Evolutionary conservation across 1,140 invertebrate species (phyloP).

Genomic region (Liolophura sinensis): DNA sequence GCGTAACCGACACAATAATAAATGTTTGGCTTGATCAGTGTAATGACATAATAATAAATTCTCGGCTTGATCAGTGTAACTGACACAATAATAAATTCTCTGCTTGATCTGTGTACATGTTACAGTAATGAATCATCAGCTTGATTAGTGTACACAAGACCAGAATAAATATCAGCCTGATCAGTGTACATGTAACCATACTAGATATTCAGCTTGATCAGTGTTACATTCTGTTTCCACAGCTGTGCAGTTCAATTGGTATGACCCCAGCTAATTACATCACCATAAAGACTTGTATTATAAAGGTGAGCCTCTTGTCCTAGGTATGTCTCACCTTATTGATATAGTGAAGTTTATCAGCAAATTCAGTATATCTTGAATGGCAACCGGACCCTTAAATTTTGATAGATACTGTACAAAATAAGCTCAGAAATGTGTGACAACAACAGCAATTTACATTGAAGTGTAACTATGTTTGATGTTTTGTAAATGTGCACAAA

Average conservation of each 20-base stretch:
- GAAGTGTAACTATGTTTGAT: no score
- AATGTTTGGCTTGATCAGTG: no score
- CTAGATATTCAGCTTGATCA: constrained; percentile 5
- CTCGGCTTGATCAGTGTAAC: no score
- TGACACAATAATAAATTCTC: no score
- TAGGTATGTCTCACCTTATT: background rate
- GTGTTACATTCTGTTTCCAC: constrained; percentile 23
- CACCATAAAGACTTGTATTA: constrained; percentile 58
- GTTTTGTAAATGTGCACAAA: no score
- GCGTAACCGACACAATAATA: no score
- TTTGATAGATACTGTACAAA: background rate
- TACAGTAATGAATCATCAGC: constrained; percentile 2
- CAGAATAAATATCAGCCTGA: no score
- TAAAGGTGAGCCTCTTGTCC: constrained; percentile 47
- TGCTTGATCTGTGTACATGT: no score
- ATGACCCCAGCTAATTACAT: constrained; percentile 58
- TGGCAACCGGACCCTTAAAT: background rate
- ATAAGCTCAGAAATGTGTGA: background rate
- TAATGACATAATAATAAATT: no score
- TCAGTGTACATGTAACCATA: background rate
- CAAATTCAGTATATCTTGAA: background rate
- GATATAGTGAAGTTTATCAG: no score
- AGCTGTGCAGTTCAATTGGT: constrained; percentile 57
- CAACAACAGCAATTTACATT: no score
- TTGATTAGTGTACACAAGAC: constrained; percentile 2